Conservation (phyloP, 2,113 vertebrate species). For the Malurus alboscapulatus region DNA sequence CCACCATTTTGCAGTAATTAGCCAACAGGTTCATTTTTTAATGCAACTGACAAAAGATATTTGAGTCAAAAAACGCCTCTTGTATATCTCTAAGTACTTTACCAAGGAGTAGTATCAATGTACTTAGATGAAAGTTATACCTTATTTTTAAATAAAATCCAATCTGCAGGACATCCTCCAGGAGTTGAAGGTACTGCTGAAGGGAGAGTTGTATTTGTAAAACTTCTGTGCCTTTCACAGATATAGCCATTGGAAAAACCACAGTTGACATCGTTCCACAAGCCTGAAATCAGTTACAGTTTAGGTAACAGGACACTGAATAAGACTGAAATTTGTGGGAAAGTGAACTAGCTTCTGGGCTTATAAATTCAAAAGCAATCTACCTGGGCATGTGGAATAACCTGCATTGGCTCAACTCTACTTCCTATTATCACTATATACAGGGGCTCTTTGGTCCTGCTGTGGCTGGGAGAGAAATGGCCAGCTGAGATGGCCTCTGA, state of each 20-base stretch:
- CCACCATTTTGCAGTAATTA: neutral
- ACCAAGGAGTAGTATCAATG: neutral
- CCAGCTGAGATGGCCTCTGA: neutral
- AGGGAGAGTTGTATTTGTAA: slow-evolving; percentile 73
- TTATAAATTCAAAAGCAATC: neutral
- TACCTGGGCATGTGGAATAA: neutral
- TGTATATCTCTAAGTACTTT: neutral
- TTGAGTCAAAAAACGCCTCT: neutral
- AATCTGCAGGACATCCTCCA: slow-evolving; percentile 84
- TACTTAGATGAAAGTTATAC: slow-evolving; percentile 58
- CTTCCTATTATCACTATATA: neutral
- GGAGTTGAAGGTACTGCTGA: slow-evolving; percentile 52
- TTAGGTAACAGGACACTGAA: neutral
- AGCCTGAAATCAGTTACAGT: slow-evolving; percentile 68
- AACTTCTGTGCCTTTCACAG: slow-evolving; percentile 81
- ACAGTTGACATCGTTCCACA: slow-evolving; percentile 93
- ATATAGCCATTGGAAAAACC: slow-evolving; percentile 81
- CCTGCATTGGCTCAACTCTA: neutral
- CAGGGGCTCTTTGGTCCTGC: neutral
- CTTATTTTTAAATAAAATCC: slow-evolving; percentile 82
- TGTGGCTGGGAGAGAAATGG: neutral
- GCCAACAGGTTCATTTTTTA: neutral
- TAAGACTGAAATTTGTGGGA: neutral
- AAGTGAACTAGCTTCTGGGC: neutral
- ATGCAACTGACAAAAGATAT: neutral